Evolutionary conservation across 2,113 vertebrate genomes (phyloP).

Genomic region (Gasterosteus aculeatus): DNA sequence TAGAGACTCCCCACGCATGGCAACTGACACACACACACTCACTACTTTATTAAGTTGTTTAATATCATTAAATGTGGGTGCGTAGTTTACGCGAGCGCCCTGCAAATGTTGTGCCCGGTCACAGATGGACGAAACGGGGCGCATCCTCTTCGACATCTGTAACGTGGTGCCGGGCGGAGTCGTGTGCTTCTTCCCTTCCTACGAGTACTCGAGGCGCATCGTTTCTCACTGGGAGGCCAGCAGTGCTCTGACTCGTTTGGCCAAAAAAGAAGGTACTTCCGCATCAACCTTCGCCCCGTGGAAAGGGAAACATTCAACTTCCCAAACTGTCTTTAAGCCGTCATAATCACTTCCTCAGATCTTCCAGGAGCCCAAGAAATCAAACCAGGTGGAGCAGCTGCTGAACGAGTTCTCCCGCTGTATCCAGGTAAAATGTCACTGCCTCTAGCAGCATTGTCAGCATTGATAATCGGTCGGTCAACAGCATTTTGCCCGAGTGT

Average conservation of each 20-base stretch:
- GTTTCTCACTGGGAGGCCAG: constrained; percentile 88
- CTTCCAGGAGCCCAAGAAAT: constrained; percentile 94
- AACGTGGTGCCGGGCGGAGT: constrained; percentile 90
- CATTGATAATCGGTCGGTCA: too few species aligned
- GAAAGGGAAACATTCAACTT: neutral
- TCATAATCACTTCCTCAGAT: constrained; percentile 73
- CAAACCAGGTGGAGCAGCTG: constrained; percentile 92
- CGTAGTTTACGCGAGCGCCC: neutral
- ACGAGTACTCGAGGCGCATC: constrained; percentile 88
- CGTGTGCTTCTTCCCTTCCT: constrained; percentile 97
- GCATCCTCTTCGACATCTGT: constrained; percentile 91
- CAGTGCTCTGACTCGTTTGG: constrained; percentile 83
- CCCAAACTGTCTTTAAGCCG: neutral
- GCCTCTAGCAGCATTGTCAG: neutral
- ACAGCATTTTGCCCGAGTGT: neutral
- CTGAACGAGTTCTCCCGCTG: constrained; percentile 89
- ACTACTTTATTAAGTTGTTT: neutral
- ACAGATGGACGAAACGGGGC: constrained; percentile 92
- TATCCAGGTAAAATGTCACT: constrained; percentile 84
- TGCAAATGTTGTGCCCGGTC: neutral
- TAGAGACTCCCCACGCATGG: constrained; percentile 88
- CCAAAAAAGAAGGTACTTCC: constrained; percentile 85
- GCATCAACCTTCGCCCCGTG: neutral
- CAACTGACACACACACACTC: constrained; percentile 39
- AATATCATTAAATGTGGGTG: neutral